phyloP scores from a whole-genome alignment of 2,888 invertebrate genomes.

The Perdita meconis region DNA sequence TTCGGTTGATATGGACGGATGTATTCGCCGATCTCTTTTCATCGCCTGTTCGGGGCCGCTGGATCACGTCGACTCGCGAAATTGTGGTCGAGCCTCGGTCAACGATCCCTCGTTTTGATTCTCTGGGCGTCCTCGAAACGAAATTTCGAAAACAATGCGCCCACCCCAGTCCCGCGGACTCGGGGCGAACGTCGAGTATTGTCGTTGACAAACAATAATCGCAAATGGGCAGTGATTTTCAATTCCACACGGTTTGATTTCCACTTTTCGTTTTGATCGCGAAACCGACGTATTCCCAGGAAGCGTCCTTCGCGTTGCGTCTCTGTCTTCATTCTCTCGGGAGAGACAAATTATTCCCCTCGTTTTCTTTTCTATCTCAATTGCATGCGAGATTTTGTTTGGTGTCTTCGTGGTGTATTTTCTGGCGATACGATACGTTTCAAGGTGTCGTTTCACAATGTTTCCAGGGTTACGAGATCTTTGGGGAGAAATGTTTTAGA shows the following conservation, averaged over 20 bases:
- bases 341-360: too few relatives aligned
- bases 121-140: constrained; percentile 6
- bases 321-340: neutral
- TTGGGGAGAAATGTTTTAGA: constrained; percentile 82
- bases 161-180: neutral
- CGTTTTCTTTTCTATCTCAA: too few relatives aligned
- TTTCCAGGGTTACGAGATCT: constrained; percentile 6
- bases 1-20: constrained; percentile 69
- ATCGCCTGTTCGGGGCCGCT: constrained; percentile 3
- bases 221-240: constrained; percentile 61
- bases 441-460: neutral
- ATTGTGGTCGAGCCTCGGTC: constrained; percentile 5
- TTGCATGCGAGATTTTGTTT: neutral
- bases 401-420: constrained; percentile 10
- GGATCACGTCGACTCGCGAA: constrained; percentile 15
- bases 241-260: constrained; percentile 62
- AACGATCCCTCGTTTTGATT: constrained; percentile 40
- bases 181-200: constrained; percentile 9
- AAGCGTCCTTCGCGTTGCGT: constrained; percentile 8
- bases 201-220: constrained; percentile 33
- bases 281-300: neutral
- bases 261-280: constrained; percentile 15
- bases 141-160: constrained; percentile 29
- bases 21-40: constrained; percentile 55
- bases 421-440: too few relatives aligned